Percentiles rank a stretch among this genome's conserved stretches.
These are phyloP conservation scores for Anthonomus grandis DNA, from an alignment of 1,140 invertebrate species.

Conservation along the genomic window DNA sequence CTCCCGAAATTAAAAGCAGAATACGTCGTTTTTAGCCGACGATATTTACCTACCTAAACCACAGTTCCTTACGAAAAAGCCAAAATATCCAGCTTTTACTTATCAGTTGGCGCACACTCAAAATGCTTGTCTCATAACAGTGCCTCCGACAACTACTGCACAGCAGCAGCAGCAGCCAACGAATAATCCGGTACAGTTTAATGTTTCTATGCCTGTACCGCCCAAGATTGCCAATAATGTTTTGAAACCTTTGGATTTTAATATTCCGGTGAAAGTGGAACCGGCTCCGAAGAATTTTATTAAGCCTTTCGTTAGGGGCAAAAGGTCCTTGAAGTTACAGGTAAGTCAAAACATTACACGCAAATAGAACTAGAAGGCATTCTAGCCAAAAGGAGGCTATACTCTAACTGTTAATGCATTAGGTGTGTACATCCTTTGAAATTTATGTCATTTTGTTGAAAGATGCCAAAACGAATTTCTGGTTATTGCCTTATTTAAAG, in stretches of 20 bases:
- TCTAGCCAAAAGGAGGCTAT: too few relatives aligned
- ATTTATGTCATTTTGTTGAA: too few relatives aligned
- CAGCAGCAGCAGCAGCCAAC: too few relatives aligned
- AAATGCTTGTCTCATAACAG: neutral
- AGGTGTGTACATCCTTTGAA: too few relatives aligned
- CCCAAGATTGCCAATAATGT: conserved; percentile 1
- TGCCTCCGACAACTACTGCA: neutral
- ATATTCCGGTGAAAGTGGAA: neutral
- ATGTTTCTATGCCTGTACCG: neutral
- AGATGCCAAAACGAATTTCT: too few relatives aligned
- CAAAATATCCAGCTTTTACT: conserved; percentile 28
- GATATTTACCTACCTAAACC: conserved; percentile 29
- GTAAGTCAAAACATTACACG: too few relatives aligned
- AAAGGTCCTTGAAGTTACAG: conserved; percentile 23
- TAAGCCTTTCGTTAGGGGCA: conserved; percentile 9
- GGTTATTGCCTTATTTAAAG: too few relatives aligned
- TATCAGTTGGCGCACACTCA: neutral
- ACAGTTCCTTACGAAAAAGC: conserved; percentile 28
- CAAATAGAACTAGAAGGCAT: too few relatives aligned
- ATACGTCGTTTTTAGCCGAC: conserved; percentile 14
- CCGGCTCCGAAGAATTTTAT: too few relatives aligned
- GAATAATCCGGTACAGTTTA: too few relatives aligned
- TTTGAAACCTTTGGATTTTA: conserved; percentile 11
- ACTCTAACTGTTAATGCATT: too few relatives aligned
- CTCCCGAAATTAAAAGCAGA: neutral